Base-by-base conservation (phyloP, 1,140 invertebrate genomes). In the Lasaia peninsularis region DNA sequence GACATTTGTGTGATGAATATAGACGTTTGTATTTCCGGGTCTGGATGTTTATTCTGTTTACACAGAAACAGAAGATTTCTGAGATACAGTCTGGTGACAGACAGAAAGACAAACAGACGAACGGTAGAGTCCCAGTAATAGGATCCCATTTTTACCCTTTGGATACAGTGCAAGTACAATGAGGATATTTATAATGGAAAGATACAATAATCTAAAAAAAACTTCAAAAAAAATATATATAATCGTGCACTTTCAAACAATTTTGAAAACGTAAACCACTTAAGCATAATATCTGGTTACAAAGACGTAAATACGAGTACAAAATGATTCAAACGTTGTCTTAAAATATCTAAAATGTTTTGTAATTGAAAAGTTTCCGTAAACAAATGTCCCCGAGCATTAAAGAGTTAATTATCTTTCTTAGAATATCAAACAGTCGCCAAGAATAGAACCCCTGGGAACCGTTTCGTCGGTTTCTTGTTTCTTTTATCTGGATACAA, bases 391-490 rank as follows among this genome's bases (percentile, higher is more conserved):
- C 77, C 61, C 68, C 64, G 48, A 65, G 67, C 71, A 74, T 83
- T 69, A 81, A 80, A 83, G 82, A 86, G 79, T 82, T 86, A 86
- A 86, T 83, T 86, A 86, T 72, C 54, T 59, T 64, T 77, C 78
- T 78, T 78, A 79, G 75, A 83, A 84, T 80, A 83, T 65, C 62
- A 65, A 67, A 74, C 61, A 61, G 11, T 61, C 52, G 63, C 32
- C 65, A 60, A 65, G 67, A 75, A 80, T 75, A 73, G 71, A 70
- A 78, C 80, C 74, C 80, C 73, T 62, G 80, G 78, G 80, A 83
- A 80, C 65, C 37, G 50, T 57, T 55, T 64, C 40, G 65, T 67
- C 52, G 63, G 64, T 56, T 67, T 52, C 61, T 49, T 67, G 74
- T 69, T 77, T 76, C 66, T 75, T 62, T 67, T 58, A 49, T 56